Base-by-base conservation (phyloP, 2,888 invertebrate species). In the Aleiodes leptofemur region DNA sequence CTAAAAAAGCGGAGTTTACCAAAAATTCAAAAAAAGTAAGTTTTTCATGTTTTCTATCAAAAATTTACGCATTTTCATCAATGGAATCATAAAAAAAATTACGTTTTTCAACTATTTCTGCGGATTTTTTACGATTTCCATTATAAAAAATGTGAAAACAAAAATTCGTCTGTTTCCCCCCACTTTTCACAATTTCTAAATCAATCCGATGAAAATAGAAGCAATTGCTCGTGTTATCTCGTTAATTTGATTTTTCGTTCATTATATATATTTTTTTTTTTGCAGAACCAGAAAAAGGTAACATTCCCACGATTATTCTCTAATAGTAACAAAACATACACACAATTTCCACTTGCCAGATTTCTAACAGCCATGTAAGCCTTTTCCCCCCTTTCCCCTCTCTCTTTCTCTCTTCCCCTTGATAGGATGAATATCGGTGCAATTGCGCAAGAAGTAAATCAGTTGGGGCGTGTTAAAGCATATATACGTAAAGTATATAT, bases 391-490 rank as follows among this genome's bases (percentile, higher is more conserved):
- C 7, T 7, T 9, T 9, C 43, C 43, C 43, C 8, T 5, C 23
- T 23, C 23, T 23, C 23, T 23, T 23, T 34, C 34, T 34, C 43
- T 43, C 11, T 11, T 9, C 43, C 43, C 43, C n/a, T 13, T 48
- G 13, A 48, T 48, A 70, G 69, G 75, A 80, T 78, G 73, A 77
- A 78, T 78, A 78, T 75, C 77, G 38, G 72, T 14, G 74, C 68
- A 66, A 72, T 78, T 78, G 75, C 77, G 69, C 76, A 79, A 79
- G 50, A 38, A 70, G 70, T 78, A 79, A 78, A 73, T 77, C 78
- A 77, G 69, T 73, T 73, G 75, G 78, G 77, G 78, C 77, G 77
- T 77, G 59, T 75, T 43, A 72, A 72, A 68, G 53, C 72, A 57
- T 68, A 23, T 23, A 23, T 23, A 23, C 23, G 23, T 23, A 23